Percentiles rank a stretch among this genome's conserved stretches.
Conservation (phyloP, 1,140 invertebrate genomes). For the Procambarus virginalis region DNA sequence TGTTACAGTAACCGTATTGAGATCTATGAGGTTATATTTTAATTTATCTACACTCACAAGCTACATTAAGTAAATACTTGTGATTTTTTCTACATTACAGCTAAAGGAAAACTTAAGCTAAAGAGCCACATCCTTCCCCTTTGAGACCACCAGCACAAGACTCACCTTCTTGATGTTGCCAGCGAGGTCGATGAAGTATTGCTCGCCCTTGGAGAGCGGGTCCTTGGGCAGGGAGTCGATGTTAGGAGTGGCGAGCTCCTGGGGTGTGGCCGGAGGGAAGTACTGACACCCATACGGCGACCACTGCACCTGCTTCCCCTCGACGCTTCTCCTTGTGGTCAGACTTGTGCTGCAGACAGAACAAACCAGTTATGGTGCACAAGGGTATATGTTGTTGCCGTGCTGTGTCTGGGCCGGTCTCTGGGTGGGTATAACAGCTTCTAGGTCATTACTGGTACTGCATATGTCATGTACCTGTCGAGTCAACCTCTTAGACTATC, state of each 20-base stretch:
- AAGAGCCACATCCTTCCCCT: no score
- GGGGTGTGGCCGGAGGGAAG: conserved; percentile 86
- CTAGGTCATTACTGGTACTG: no score
- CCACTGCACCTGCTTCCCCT: conserved; percentile 77
- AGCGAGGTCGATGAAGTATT: conserved; percentile 95
- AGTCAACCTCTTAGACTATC: no score
- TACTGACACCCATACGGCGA: conserved; percentile 91
- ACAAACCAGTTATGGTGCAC: no score
- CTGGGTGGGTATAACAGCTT: no score
- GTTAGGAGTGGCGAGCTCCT: conserved; percentile 86
- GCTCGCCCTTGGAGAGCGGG: conserved; percentile 89
- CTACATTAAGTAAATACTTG: no score
- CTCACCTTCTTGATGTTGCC: conserved; percentile 92
- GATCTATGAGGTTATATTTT: no score
- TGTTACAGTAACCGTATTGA: no score
- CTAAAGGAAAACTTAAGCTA: no score
- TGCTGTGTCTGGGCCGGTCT: background rate
- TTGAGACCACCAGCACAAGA: background rate
- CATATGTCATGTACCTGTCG: no score
- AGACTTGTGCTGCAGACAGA: conserved; percentile 42
- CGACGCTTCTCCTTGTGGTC: conserved; percentile 58
- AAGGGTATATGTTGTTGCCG: background rate
- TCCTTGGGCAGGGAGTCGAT: conserved; percentile 89
- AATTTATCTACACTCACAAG: no score
- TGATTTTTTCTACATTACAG: no score